Evolutionary conservation across 1,140 invertebrate species (phyloP).

Genomic region (Drosophila sturtevanti): DNA sequence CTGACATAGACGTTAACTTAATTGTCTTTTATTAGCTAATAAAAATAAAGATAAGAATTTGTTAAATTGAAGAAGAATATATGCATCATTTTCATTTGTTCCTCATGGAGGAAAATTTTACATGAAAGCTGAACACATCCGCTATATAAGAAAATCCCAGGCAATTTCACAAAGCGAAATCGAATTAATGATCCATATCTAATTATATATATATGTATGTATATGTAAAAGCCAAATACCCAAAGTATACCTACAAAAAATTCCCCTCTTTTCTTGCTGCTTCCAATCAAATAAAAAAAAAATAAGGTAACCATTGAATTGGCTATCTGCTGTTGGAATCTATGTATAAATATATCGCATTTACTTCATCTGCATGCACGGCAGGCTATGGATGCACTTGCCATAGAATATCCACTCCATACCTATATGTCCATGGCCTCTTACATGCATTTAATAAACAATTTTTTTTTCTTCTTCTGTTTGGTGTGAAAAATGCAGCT

Average conservation of each 20-base stretch:
- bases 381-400: constrained; percentile 7
- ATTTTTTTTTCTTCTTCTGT: background rate
- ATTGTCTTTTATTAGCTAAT: too few relatives aligned
- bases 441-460: constrained; percentile 22
- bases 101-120: too few relatives aligned
- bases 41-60: too few relatives aligned
- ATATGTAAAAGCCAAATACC: background rate
- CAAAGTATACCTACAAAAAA: background rate
- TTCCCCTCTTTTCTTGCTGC: background rate
- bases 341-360: constrained; percentile 15
- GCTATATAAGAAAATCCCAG: background rate
- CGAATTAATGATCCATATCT: constrained; percentile 10
- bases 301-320: constrained; percentile 4
- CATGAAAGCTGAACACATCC: too few relatives aligned
- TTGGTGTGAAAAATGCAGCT: constrained; percentile 17
- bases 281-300: constrained; percentile 14
- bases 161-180: background rate
- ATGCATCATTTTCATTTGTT: too few relatives aligned
- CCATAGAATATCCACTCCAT: background rate
- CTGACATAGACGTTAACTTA: too few relatives aligned
- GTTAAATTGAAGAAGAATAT: too few relatives aligned
- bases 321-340: constrained; percentile 8
- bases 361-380: constrained; percentile 15
- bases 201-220: background rate
- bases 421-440: constrained; percentile 7